phyloP scores from a whole-genome alignment of 2,888 invertebrate species.

The Endomychus coccineus region DNA sequence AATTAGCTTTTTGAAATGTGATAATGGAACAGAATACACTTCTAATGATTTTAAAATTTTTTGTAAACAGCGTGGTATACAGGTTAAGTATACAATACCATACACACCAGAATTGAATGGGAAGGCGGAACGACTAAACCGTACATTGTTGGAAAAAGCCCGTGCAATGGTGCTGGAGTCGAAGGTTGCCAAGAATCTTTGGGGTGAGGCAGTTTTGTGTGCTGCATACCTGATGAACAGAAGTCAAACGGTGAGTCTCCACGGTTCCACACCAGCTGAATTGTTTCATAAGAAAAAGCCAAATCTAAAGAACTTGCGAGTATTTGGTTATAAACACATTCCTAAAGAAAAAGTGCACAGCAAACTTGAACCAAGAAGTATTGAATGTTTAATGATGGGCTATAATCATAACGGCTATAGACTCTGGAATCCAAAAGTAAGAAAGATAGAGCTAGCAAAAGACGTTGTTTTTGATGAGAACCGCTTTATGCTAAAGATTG shows the following conservation, averaged over 20 bases:
- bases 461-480: slow-evolving; percentile 25
- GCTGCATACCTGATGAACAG: slow-evolving; percentile 27
- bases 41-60: slow-evolving; percentile 9
- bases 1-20: slow-evolving; percentile 9
- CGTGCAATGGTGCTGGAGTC: slow-evolving; percentile 17
- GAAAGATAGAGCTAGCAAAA: slow-evolving; percentile 18
- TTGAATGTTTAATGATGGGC: slow-evolving; percentile 10
- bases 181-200: slow-evolving; percentile 31
- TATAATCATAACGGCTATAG: slow-evolving; percentile 20
- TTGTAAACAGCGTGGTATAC: slow-evolving; percentile 13
- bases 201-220: slow-evolving; percentile 32
- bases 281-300: slow-evolving; percentile 22
- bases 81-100: slow-evolving; percentile 11
- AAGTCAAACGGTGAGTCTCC: slow-evolving; percentile 21
- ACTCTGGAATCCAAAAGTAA: slow-evolving; percentile 20
- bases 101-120: slow-evolving; percentile 19
- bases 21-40: slow-evolving; percentile 14
- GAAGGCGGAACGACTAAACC: slow-evolving; percentile 14
- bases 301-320: slow-evolving; percentile 20
- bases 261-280: slow-evolving; percentile 19
- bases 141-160: slow-evolving; percentile 16
- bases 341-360: slow-evolving; percentile 18
- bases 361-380: slow-evolving; percentile 22
- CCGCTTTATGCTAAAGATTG: too few species aligned
- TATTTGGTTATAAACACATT: slow-evolving; percentile 21